Evolutionary conservation across 1,140 invertebrate species (phyloP), one percentile per base, ranked within the genome.

Genomic region (Drosophila eugracilis): DNA sequence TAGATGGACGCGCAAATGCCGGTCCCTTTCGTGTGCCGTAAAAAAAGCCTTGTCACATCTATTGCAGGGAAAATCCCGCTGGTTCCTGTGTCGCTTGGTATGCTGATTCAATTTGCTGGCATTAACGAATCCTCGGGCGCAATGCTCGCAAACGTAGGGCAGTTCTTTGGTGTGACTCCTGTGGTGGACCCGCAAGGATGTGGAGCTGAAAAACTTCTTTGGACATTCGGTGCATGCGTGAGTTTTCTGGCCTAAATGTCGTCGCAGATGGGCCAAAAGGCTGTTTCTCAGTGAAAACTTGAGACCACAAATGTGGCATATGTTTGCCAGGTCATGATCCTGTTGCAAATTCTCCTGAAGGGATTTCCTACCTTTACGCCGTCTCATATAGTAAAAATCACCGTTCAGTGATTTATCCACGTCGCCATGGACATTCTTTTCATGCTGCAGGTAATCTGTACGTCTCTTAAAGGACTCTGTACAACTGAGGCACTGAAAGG

Each of bases 61-160:
- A 24, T 94, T 93, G 78, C 96, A 96, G 0, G 94, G 93, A 69
- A 94, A 95, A 9, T 96, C 95, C 48, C 96, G 95, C 66, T 96
- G 94, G 0, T 95, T 95, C 0, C 94, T 95, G 71, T 96, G 95
- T 15, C 93, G 92, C 3, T 93, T 92, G 72, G 93, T 92, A 47
- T 93, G 93, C 36, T 93, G 83, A 50, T 93, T 93, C 19, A 93
- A 90, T 39, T 92, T 93, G 72, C 93, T 93, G 71, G 92, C 91
- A 60, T 92, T 92, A 1, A 92, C 85, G 17, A 91, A 91, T 10
- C 83, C 73, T 0, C 72, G 66, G 10, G 66, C 89, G 6, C 89
- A 91, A 14, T 88, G 76, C 28, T 91, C 89, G 10, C 89, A 91
- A 0, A 91, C 77, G 30, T 78, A 90, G 0, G 89, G 89, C 54